These are phyloP conservation scores for Lateolabrax maculatus DNA, from an alignment of 2,797 vertebrate genomes.

Conservation along the genomic window DNA sequence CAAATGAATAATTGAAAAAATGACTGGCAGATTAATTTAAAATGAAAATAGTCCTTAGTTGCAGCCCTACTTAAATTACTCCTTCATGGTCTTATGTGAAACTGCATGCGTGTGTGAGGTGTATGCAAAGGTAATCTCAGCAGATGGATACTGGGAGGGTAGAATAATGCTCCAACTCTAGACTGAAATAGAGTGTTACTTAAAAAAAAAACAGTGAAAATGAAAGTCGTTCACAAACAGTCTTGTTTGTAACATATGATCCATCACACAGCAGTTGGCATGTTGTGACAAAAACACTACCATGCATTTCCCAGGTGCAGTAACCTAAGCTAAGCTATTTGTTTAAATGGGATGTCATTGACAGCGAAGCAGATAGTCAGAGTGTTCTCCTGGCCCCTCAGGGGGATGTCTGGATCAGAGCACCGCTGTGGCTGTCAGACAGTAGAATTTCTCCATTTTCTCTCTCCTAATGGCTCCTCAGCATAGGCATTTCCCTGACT, in stretches of 20 bases:
- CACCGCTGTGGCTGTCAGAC: constrained; percentile 78
- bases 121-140: background rate
- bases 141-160: background rate
- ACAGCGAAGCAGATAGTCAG: constrained; percentile 80
- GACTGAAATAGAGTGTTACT: constrained; percentile 7
- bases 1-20: background rate
- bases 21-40: background rate
- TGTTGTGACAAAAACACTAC: constrained; percentile 70
- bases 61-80: background rate
- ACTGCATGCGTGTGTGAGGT: background rate
- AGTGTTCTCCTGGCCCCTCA: constrained; percentile 72
- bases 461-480: constrained; percentile 77
- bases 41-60: background rate
- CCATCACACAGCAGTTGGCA: constrained; percentile 56
- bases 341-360: constrained; percentile 82
- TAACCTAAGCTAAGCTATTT: constrained; percentile 79
- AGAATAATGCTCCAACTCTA: constrained; percentile 27
- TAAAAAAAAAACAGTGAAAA: constrained; percentile 28
- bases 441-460: constrained; percentile 80
- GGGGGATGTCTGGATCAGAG: constrained; percentile 79
- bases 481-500: constrained; percentile 73
- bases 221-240: constrained; percentile 43
- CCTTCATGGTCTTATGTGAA: background rate
- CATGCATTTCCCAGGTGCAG: constrained; percentile 70
- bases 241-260: constrained; percentile 54